phyloP scores from a whole-genome alignment of 2,888 invertebrate genomes.

The Agonum fuliginosum region DNA sequence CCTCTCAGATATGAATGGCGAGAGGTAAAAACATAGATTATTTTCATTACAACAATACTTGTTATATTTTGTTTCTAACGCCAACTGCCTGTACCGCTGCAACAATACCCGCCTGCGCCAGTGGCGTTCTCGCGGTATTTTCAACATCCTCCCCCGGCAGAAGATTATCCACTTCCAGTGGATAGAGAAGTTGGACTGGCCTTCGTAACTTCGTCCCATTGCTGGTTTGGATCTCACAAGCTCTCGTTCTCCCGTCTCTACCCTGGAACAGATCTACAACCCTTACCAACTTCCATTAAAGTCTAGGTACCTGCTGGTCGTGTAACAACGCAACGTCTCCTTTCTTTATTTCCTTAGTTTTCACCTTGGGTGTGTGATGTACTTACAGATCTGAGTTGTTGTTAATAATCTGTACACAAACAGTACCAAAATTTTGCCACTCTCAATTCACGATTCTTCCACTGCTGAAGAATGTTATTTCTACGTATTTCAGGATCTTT shows the following conservation, averaged over 20 bases:
- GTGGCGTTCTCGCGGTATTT: not conserved
- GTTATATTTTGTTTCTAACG: too few species aligned
- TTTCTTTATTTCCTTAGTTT: not conserved
- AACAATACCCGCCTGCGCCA: too few species aligned
- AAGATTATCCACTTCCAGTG: not conserved
- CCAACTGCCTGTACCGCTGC: too few species aligned
- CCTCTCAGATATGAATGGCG: too few species aligned
- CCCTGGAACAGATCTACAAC: not conserved
- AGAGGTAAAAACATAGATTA: too few species aligned
- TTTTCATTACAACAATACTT: too few species aligned
- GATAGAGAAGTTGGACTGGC: not conserved
- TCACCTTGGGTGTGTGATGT: not conserved
- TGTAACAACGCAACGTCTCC: not conserved
- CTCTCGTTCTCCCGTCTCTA: not conserved
- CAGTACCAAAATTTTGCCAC: not conserved
- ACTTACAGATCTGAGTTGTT: not conserved
- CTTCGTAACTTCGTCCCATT: not conserved
- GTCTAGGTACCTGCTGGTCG: not conserved
- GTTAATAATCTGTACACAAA: slow-evolving; percentile 1
- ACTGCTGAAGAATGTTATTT: not conserved
- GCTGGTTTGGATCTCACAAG: not conserved
- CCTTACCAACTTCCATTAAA: not conserved
- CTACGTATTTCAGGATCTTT: not conserved
- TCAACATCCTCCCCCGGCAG: not conserved
- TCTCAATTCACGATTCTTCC: slow-evolving; percentile 5